Conservation (phyloP, 2,888 invertebrate species). For the Drosophila putrida region DNA sequence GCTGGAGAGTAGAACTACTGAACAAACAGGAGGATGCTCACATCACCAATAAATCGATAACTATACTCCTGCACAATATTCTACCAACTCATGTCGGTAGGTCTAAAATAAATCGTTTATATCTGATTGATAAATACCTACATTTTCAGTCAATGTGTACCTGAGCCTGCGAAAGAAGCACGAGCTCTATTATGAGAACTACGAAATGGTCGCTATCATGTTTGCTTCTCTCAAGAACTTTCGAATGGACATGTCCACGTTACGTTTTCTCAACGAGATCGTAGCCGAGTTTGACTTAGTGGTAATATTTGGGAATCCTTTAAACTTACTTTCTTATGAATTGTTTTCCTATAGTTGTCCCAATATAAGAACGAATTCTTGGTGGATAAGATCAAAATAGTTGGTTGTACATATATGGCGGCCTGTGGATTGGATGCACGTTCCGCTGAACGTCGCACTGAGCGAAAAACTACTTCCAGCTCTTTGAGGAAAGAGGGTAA, state of each 20-base stretch:
- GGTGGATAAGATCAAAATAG: slow-evolving; percentile 98
- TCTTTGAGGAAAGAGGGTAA: background rate
- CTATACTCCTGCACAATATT: slow-evolving; percentile 95
- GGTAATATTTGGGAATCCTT: slow-evolving; percentile 82
- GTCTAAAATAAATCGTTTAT: slow-evolving; percentile 57
- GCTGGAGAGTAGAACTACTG: slow-evolving; percentile 90
- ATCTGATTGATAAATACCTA: background rate
- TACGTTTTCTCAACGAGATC: slow-evolving; percentile 93
- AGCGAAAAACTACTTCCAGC: background rate
- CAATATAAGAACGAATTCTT: slow-evolving; percentile 87
- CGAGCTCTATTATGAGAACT: slow-evolving; percentile 94
- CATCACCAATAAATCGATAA: slow-evolving; percentile 93
- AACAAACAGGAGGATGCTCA: slow-evolving; percentile 94
- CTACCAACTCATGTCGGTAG: slow-evolving; percentile 96
- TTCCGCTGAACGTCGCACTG: slow-evolving; percentile 39
- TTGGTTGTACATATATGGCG: slow-evolving; percentile 98
- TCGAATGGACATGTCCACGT: slow-evolving; percentile 88
- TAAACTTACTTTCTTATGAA: background rate
- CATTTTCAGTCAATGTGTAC: slow-evolving; percentile 84
- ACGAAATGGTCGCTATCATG: slow-evolving; percentile 96
- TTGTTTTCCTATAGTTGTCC: slow-evolving; percentile 86
- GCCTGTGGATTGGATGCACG: slow-evolving; percentile 95
- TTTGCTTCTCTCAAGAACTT: slow-evolving; percentile 96
- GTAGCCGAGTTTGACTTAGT: slow-evolving; percentile 95
- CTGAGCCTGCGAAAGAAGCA: slow-evolving; percentile 89